A percentile compares a stretch with the other conserved stretches of the same genome.
phyloP scores from a whole-genome alignment of 2,888 invertebrate genomes.

The Cheilosia impressa region DNA sequence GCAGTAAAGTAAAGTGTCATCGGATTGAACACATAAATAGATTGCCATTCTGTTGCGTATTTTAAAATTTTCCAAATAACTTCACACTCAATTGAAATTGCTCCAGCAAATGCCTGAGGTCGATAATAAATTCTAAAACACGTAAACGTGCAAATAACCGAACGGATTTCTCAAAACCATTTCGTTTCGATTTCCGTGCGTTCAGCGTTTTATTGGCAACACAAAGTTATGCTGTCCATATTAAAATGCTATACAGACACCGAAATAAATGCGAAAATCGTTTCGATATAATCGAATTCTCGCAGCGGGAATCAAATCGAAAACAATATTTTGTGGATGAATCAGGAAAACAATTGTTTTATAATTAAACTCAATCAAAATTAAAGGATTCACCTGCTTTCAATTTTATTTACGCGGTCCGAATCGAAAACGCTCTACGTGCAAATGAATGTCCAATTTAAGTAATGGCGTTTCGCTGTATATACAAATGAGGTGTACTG shows the following conservation, averaged over 20 bases:
- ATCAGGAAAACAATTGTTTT: slow-evolving; percentile 24
- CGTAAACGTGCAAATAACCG: not conserved
- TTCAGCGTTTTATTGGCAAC: not conserved
- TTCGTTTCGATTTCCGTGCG: not conserved
- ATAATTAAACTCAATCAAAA: slow-evolving; percentile 48
- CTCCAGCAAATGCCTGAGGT: no score
- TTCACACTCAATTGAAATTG: no score
- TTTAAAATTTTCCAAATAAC: no score
- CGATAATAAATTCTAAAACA: no score
- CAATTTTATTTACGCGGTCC: slow-evolving; percentile 34
- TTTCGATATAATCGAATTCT: slow-evolving; percentile 7
- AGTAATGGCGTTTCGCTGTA: slow-evolving; percentile 20
- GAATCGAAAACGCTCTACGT: not conserved
- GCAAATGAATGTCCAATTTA: slow-evolving; percentile 36
- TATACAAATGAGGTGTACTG: slow-evolving; percentile 21
- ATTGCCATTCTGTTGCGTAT: no score
- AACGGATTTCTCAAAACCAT: not conserved
- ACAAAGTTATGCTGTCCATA: not conserved
- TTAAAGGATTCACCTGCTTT: slow-evolving; percentile 28
- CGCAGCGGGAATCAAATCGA: slow-evolving; percentile 12
- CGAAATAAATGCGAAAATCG: not conserved
- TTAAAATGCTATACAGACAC: not conserved
- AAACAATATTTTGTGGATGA: slow-evolving; percentile 5
- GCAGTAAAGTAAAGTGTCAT: no score
- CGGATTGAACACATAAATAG: no score